Percentiles rank a stretch among this genome's conserved stretches.
Conservation (phyloP, 53 echinoderm and acorn worm genomes). For the Pentamera pediparva region DNA sequence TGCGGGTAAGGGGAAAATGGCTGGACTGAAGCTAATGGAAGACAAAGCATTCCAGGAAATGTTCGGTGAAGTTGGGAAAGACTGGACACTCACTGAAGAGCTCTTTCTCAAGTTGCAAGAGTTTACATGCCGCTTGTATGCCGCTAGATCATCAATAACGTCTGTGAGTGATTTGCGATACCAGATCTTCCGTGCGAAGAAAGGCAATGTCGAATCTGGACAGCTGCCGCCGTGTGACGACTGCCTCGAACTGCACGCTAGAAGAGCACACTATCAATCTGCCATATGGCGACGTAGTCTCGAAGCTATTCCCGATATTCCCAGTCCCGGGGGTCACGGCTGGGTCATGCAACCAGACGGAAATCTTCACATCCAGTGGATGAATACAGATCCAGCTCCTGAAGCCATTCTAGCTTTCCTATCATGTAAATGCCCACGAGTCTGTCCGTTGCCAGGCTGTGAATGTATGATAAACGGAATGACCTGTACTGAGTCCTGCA, state of each 20-base stretch:
- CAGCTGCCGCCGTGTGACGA: conserved; percentile 40
- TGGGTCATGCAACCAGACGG: conserved; percentile 11
- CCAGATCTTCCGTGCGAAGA: conserved; percentile 32
- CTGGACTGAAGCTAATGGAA: too few relatives aligned
- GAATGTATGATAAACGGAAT: too few relatives aligned
- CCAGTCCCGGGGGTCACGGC: conserved; percentile 23
- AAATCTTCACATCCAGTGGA: conserved; percentile 38
- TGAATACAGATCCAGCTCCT: conserved; percentile 40
- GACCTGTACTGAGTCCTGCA: conserved; percentile 37
- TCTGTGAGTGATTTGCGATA: conserved; percentile 26
- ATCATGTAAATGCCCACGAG: too few relatives aligned
- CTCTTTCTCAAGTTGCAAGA: conserved; percentile 21
- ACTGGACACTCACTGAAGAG: conserved; percentile 25
- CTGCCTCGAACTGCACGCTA: conserved; percentile 18
- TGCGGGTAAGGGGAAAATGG: conserved; percentile 34
- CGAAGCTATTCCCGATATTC: neutral
- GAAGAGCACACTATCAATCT: neutral
- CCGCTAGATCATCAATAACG: neutral
- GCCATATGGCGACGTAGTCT: neutral
- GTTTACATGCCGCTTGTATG: conserved; percentile 31
- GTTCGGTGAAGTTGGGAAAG: conserved; percentile 16
- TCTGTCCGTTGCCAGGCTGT: too few relatives aligned
- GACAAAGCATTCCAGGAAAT: conserved; percentile 7
- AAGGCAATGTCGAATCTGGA: conserved; percentile 27
- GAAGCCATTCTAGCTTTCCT: too few relatives aligned